Base-by-base conservation (phyloP, 2,113 vertebrate species). In the Channa maculata region DNA sequence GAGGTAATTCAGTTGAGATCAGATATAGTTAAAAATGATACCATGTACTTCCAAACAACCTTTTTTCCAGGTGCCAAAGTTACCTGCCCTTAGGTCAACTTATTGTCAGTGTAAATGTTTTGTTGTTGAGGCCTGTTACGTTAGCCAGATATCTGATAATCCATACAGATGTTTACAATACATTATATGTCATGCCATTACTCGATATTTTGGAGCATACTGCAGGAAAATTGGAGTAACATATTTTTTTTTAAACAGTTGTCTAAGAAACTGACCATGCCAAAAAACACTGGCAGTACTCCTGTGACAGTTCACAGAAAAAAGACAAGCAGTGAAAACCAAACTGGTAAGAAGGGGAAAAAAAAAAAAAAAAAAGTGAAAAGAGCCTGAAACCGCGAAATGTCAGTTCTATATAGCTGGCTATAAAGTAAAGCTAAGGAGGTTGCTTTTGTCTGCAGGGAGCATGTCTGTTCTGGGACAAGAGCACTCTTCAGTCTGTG, bases 401-500 rank as follows among this genome's bases (percentile, higher is more conserved):
- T 39, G 34, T 71, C 34, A 46, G 13, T 55, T 67, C 38, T 49
- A 50, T 60, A 10, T 5, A 39, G 61, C 41, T 60, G 58, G 34
- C 72, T 77, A 46, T 66, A 75, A 77, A 84, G 53, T 50, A 60
- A 57, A 76, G 76, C 79, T 69, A 70, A 71, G 51, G 46, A 70
- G 48, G 65, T 45, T 34, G 67, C 75, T 72, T 90, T 79, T 76
- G 79, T 86, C 71, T 78, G 66, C 70, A 69, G 73, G 76, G 74
- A 76, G 79, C 13, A 6, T 41, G 82, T 82, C 67, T 86, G 73
- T 24, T 76, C 62, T 66, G 72, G 72, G 68, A 88, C 70, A 8
- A 41, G 46, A 64, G 53, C 75, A 69, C 80, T 83, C 73, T 63
- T 78, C 71, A 66, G 46, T 49, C 44, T 3, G 53, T 11, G 65